Base-by-base conservation (phyloP, 2,888 invertebrate genomes). In the Barypeithes pellucidus region DNA sequence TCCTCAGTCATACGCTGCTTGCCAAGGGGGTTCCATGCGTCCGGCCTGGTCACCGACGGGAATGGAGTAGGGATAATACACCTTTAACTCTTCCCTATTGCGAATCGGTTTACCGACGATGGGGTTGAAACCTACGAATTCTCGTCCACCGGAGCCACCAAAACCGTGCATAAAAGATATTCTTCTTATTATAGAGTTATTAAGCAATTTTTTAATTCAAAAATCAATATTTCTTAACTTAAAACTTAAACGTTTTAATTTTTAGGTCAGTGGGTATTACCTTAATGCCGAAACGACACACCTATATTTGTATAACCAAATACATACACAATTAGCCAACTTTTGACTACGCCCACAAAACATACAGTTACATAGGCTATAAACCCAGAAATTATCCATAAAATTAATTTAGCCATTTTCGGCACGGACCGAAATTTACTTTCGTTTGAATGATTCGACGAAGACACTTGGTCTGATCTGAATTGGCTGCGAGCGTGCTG, bases 191-290 rank as follows among this genome's bases (percentile, higher is more conserved):
- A n/a, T 65, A 39, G 14, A 14, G 14, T 12, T 16, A 47, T 20
- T 20, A 20, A 11, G 47, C 20, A 47, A 47, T 47, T 9, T 52
- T 24, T 29, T n/a, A 18, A 22, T 22, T 11, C 12, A 50, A 20
- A 22, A 22, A 50, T 50, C 50, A 50, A 45, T 24, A 43, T n/a
- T 62, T 62, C 7, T n/a, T n/a, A n/a, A n/a, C n/a, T n/a, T n/a
- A n/a, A n/a, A 60, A n/a, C 39, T 16, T 16, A 16, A 61, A 24
- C 8, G 29, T 24, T 12, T 29, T 24, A 63, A 24, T 24, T 43
- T 62, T 63, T 47, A 33, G 63, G 63, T 63, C 63, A 50, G 18
- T 50, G 36, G 36, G 36, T n/a, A 52, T 36, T 36, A n/a, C 7
- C 39, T 33, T 16, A 57, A 33, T 52, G 29, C 52, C 24, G 16